Base-by-base conservation (phyloP, 2,797 vertebrate species). In the Scarus forsteni region DNA sequence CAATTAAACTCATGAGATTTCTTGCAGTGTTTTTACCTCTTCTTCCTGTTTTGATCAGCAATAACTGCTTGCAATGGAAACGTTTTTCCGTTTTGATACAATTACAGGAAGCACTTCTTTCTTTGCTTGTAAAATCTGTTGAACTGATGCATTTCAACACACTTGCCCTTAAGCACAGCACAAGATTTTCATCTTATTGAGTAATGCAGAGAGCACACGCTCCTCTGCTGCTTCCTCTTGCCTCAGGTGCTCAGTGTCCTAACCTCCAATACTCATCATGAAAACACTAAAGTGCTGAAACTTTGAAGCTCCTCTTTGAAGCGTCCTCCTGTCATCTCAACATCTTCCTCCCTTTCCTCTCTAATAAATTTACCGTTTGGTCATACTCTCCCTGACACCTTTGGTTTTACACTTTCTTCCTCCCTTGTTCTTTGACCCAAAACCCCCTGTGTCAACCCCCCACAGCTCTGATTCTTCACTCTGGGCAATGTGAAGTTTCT, bases 401-500 rank as follows among this genome's bases (percentile, higher is more conserved):
- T 66, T 16, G 66, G 39, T 42, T 51, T 60, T 11, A 51, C 73
- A 27, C 38, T 60, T 59, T 66, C 45, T 60, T 39, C 3, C 52
- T 14, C 13, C 49, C 1, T 27, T 27, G 27, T 62, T 60, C 44
- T 53, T 38, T 46, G 59, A 54, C 55, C 53, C 36, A 13, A 14
- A 43, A 12, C 45, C 65, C n/a, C 7, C 9, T 8, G 36, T 15
- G 11, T 14, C n/a, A 3, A 15, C 44, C 16, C 27, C 52, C 52
- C 50, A 5, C 8, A 11, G 27, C 60, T 56, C 73, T 36, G 46
- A 68, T 77, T 73, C 55, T 19, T 80, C 74, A 83, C 85, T 85
- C 1, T 12, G 65, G 82, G 85, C 83, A 75, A 61, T 81, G 79
- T 80, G 70, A 75, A 89, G 90, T 93, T 92, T 93, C 92, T 85